Conservation (phyloP, 2,113 vertebrate species). For the Solenodon paradoxus region DNA sequence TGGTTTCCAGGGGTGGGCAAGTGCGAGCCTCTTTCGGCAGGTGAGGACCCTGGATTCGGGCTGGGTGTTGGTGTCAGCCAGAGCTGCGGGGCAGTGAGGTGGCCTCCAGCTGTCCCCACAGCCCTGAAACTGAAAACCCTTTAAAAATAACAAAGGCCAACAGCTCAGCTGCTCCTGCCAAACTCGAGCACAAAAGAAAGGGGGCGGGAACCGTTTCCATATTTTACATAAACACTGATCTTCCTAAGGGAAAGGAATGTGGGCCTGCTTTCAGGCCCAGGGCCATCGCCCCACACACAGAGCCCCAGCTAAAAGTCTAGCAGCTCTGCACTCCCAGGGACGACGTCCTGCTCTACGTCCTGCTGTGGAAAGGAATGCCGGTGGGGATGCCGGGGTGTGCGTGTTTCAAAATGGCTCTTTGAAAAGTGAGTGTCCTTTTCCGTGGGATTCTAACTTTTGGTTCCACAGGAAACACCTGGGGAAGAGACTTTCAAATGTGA, state of each 20-base stretch:
- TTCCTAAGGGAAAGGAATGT: slow-evolving; percentile 37
- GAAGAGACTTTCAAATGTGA: background rate
- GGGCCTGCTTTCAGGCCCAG: background rate
- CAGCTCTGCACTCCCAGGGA: no score
- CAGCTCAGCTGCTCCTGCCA: background rate
- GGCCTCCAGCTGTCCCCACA: background rate
- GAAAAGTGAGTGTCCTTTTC: background rate
- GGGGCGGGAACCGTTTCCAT: slow-evolving; percentile 37
- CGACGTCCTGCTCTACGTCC: no score
- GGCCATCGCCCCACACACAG: background rate
- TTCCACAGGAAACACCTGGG: slow-evolving; percentile 43
- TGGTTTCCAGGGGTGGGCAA: background rate
- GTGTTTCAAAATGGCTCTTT: background rate
- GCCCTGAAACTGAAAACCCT: background rate
- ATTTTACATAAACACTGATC: slow-evolving; percentile 62
- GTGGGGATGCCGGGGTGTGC: no score
- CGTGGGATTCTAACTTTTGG: background rate
- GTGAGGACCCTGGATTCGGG: background rate
- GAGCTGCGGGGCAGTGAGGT: background rate
- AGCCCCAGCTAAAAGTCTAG: background rate
- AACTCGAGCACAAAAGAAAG: background rate
- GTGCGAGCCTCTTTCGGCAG: background rate
- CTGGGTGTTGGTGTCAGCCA: background rate
- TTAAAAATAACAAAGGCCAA: slow-evolving; percentile 45
- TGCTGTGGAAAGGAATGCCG: background rate